These are phyloP conservation scores for Chaetura pelagica DNA, from an alignment of 2,113 vertebrate species.

Conservation along the genomic window DNA sequence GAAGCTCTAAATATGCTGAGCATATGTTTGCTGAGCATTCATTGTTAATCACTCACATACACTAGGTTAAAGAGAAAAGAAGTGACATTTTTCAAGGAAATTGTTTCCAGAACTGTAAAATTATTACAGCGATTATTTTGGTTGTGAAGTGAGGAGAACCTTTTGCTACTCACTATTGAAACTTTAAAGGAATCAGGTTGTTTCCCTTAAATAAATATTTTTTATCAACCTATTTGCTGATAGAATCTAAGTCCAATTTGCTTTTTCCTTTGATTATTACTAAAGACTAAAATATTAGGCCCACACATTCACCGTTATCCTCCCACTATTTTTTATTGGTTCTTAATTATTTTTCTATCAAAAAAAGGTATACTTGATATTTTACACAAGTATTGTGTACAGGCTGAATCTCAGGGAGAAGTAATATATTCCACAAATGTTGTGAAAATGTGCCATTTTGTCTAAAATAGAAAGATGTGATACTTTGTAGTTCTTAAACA, in stretches of 20 bases:
- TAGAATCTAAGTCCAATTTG: background rate
- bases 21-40: background rate
- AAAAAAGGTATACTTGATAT: background rate
- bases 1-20: background rate
- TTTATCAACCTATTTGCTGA: background rate
- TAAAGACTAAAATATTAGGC: background rate
- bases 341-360: background rate
- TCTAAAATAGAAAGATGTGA: background rate
- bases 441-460: background rate
- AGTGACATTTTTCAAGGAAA: background rate
- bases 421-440: background rate
- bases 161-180: background rate
- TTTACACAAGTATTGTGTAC: background rate
- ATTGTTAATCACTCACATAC: background rate
- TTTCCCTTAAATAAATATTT: background rate
- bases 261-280: background rate
- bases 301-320: background rate
- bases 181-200: background rate
- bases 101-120: background rate
- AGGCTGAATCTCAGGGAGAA: background rate
- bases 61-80: background rate
- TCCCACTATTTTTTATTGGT: background rate
- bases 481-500: background rate
- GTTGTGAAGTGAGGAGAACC: background rate
- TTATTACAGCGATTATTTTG: background rate